Conservation (phyloP, 2,888 invertebrate species). For the Drosophila mayaguana region DNA sequence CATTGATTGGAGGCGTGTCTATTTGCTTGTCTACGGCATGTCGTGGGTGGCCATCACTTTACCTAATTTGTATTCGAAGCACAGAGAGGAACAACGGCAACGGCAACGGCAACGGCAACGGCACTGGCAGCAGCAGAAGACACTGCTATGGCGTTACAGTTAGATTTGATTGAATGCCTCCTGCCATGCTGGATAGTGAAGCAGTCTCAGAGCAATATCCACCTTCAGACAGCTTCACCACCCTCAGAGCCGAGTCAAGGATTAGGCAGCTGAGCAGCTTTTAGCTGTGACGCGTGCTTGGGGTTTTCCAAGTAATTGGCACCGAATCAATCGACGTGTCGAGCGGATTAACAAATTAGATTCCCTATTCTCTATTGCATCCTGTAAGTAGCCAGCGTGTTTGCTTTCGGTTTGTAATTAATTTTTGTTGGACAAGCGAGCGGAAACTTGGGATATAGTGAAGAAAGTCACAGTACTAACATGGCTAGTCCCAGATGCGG, state of each 20-base stretch:
- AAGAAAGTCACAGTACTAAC: not conserved
- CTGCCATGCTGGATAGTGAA: constrained; percentile 21
- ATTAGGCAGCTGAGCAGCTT: constrained; percentile 52
- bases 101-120: constrained; percentile 15
- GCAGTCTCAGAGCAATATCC: not conserved
- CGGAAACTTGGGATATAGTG: not conserved
- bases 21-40: constrained; percentile 34
- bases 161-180: constrained; percentile 75
- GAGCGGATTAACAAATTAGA: constrained; percentile 42
- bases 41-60: constrained; percentile 65
- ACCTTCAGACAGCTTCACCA: not conserved
- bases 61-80: constrained; percentile 76
- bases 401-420: constrained; percentile 1
- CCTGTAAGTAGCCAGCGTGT: constrained; percentile 9
- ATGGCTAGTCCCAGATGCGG: not conserved
- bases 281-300: constrained; percentile 46
- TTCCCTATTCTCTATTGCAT: constrained; percentile 12
- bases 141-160: constrained; percentile 47
- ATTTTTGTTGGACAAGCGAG: not conserved
- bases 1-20: constrained; percentile 72
- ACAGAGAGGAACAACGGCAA: constrained; percentile 41
- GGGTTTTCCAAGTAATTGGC: constrained; percentile 55
- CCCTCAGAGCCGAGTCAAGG: constrained; percentile 18
- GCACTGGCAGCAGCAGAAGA: constrained; percentile 53
- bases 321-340: constrained; percentile 30